These are phyloP conservation scores for Limnothrissa miodon DNA, from an alignment of 2,113 vertebrate species.

Conservation along the genomic window DNA sequence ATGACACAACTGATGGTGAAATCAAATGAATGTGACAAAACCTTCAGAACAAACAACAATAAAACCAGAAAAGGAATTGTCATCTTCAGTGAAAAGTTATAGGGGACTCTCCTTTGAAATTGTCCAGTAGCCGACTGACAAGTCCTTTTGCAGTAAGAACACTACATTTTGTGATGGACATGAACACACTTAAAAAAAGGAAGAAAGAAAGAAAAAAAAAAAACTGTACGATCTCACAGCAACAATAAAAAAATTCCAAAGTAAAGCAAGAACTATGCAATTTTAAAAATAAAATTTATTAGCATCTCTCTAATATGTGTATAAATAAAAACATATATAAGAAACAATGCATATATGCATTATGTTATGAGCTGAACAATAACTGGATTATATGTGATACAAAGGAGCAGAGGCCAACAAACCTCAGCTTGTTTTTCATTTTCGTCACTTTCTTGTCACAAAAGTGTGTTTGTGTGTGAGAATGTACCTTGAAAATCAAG, in stretches of 20 bases:
- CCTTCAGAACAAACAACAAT: constrained; percentile 3
- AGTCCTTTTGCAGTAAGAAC: constrained; percentile 7
- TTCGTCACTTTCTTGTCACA: constrained; percentile 66
- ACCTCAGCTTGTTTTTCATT: constrained; percentile 51
- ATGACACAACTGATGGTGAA: background rate
- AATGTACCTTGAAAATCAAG: constrained; percentile 69
- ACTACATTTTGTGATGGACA: background rate
- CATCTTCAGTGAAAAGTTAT: constrained; percentile 13
- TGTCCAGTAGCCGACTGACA: constrained; percentile 8
- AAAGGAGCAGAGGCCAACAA: constrained; percentile 79
- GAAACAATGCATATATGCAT: constrained; percentile 79
- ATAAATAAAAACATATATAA: constrained; percentile 84
- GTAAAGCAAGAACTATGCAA: constrained; percentile 68
- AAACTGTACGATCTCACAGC: constrained; percentile 7
- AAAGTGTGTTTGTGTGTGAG: constrained; percentile 76
- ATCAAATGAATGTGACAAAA: constrained; percentile 3
- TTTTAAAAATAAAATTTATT: constrained; percentile 92
- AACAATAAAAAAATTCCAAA: constrained; percentile 16
- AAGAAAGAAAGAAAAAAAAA: background rate
- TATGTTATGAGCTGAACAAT: constrained; percentile 80
- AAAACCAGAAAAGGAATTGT: constrained; percentile 1
- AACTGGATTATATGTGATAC: constrained; percentile 85
- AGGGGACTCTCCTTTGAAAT: constrained; percentile 1
- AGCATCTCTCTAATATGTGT: constrained; percentile 80
- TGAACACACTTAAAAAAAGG: background rate